Percentiles rank a stretch among this genome's conserved stretches.
Conservation (phyloP, 2,888 invertebrate genomes). For the Drosophila nr. perissopoda region DNA sequence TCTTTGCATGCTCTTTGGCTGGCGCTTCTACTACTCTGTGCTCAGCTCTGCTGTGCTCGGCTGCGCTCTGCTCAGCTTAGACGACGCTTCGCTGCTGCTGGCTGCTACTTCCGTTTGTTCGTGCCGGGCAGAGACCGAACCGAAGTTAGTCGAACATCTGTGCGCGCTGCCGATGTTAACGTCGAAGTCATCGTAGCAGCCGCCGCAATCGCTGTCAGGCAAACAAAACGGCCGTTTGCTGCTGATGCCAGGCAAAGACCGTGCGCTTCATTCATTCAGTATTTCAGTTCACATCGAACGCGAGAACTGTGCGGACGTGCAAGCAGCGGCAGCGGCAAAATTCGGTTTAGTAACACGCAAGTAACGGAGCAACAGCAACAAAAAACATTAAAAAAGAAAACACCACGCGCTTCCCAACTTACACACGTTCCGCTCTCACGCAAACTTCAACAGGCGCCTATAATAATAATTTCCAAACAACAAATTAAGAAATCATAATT, state of each 20-base stretch:
- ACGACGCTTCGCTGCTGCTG: conserved; percentile 28
- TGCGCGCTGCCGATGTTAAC: conserved; percentile 54
- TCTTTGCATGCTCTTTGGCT: conserved; percentile 62
- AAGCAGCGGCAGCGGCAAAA: conserved; percentile 55
- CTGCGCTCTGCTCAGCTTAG: conserved; percentile 40
- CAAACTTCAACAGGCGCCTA: conserved; percentile 53
- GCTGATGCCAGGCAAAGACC: conserved; percentile 42
- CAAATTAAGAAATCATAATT: conserved; percentile 2
- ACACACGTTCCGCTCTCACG: conserved; percentile 50
- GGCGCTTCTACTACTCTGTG: conserved; percentile 36
- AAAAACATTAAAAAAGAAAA: conserved; percentile 28
- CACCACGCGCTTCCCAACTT: conserved; percentile 51
- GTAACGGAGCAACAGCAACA: conserved; percentile 41
- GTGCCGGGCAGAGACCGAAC: conserved; percentile 43
- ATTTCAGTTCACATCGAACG: conserved; percentile 84
- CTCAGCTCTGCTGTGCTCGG: conserved; percentile 31
- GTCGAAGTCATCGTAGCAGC: conserved; percentile 4
- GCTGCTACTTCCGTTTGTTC: conserved; percentile 63
- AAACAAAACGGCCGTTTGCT: conserved; percentile 49
- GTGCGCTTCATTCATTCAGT: conserved; percentile 70
- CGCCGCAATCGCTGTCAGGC: conserved; percentile 26
- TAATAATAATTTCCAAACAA: conserved; percentile 11
- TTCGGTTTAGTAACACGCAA: conserved; percentile 53
- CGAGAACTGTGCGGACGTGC: conserved; percentile 85
- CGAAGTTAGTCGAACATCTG: conserved; percentile 65